These are phyloP conservation scores for Illadopsis cleaveri DNA, from an alignment of 2,113 vertebrate species.

Conservation along the genomic window DNA sequence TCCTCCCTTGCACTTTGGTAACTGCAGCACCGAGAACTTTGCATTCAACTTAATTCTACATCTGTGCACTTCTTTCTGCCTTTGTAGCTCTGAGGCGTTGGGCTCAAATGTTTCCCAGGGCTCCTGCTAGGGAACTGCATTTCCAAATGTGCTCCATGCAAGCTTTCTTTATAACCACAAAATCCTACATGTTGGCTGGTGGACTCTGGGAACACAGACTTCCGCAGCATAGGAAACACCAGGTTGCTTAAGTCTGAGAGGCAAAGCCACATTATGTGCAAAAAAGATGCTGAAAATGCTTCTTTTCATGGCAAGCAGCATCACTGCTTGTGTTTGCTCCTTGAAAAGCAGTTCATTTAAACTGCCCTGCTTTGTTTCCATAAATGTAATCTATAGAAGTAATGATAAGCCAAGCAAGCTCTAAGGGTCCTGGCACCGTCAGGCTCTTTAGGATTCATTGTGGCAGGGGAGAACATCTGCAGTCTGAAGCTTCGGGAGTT, in stretches of 20 bases:
- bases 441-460: constrained; percentile 31
- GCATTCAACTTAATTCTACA: neutral
- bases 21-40: neutral
- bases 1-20: neutral
- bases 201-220: neutral
- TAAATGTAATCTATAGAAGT: constrained; percentile 14
- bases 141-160: neutral
- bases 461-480: constrained; percentile 42
- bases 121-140: neutral
- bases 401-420: constrained; percentile 1
- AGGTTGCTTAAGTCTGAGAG: neutral
- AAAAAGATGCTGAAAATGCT: neutral
- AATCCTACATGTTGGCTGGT: neutral
- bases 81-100: neutral
- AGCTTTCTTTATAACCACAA: neutral
- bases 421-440: neutral
- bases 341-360: neutral
- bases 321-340: neutral
- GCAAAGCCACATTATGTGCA: fast-evolving
- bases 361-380: neutral
- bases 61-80: constrained; percentile 9
- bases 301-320: neutral
- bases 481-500: neutral
- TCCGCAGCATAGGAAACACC: neutral
- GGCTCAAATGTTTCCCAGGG: constrained; percentile 12